Base-by-base conservation (phyloP, 2,113 vertebrate genomes). In the Aramus guarauna region DNA sequence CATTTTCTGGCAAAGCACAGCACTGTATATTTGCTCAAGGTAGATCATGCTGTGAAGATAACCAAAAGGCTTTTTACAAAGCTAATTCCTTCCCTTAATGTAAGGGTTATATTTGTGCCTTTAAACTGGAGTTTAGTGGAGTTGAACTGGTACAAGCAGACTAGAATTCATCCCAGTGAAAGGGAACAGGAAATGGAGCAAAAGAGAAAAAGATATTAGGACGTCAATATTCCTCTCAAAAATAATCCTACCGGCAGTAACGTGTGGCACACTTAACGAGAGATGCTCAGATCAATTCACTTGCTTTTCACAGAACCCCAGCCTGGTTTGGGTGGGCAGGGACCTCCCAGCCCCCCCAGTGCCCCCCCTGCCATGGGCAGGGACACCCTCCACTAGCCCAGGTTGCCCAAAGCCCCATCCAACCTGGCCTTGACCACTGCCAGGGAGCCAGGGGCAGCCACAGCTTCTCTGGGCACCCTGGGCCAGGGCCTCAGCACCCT, bases 241-340 rank as follows among this genome's bases (percentile, higher is more conserved):
- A 15, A 3, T 50, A 74, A 41, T 72, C 47, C 27, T 39, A 13
- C 9, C 45, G 29, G 55, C 66, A 27, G 77, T 11, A 41, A 7
- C 0, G 7, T 19, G 29, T 36, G 41, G 26, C 17, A 26, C 41
- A 15, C 32, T 52, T 59, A 76, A 50, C 19, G 50, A 3, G 20
- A 66, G 84, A 74, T 36, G 14, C 75, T 92, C 69, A 23, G 85
- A 84, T 93, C 87, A 80, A 17, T 91, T 79, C 72, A 86, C 73
- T 5, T 13, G 41, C 64, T 87, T 88, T 85, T 43, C 43, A 16
- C 15, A 43, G 43, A 43, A 43, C 15, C 43, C 13, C 15, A 43
- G 43, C 13, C 13, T 43, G 43, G 43, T 43, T 43, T 43, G 43
- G 43, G 43, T 43, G 43, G 43, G 43, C 6, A 43, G 43, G 43